These are phyloP conservation scores for Tiliacea citrago DNA, from an alignment of 2,888 invertebrate species.

Conservation along the genomic window DNA sequence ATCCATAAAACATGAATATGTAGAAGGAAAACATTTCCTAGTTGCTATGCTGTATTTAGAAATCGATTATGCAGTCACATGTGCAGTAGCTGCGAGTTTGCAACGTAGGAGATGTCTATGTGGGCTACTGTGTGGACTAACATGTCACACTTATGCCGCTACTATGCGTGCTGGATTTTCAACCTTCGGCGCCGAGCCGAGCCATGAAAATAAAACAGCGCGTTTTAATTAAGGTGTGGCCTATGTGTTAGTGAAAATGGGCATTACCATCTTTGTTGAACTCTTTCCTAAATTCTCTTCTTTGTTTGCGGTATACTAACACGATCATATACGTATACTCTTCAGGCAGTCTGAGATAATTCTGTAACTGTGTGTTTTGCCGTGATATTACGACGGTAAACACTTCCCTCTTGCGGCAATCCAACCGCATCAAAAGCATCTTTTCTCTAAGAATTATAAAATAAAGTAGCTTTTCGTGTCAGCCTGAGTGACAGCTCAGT, in stretches of 20 bases:
- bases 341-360: not conserved
- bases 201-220: not conserved
- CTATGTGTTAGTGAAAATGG: not conserved
- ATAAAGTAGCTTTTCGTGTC: too few relatives aligned
- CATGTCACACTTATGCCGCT: not conserved
- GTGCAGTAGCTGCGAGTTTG: not conserved
- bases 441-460: too few relatives aligned
- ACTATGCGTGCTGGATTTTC: not conserved
- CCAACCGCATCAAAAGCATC: too few relatives aligned
- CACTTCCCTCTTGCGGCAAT: not conserved
- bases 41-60: conserved; percentile 1
- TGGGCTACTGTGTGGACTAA: not conserved
- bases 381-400: not conserved
- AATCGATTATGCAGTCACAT: not conserved
- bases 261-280: not conserved
- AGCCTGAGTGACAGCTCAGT: too few relatives aligned
- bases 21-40: conserved; percentile 20
- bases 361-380: not conserved
- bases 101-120: not conserved
- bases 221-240: not conserved
- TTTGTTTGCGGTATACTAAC: not conserved
- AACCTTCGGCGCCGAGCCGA: not conserved
- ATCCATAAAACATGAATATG: conserved; percentile 11
- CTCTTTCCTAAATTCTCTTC: not conserved
- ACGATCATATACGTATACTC: not conserved